A percentile compares a stretch with the other conserved stretches of the same genome.
These are phyloP conservation scores for Argynnis bischoffii DNA, from an alignment of 2,888 invertebrate genomes.

Conservation along the genomic window DNA sequence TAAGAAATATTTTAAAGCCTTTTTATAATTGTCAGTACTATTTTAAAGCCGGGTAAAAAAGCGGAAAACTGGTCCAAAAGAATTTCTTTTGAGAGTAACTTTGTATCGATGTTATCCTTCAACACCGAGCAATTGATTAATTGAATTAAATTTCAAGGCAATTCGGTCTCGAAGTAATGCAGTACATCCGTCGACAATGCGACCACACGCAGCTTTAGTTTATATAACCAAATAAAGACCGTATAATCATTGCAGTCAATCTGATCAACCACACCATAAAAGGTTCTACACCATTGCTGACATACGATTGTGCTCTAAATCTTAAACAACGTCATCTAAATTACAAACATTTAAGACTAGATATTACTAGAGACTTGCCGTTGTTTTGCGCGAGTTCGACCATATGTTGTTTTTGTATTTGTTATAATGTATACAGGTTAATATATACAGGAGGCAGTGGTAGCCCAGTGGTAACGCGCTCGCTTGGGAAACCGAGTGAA, in stretches of 20 bases:
- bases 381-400: not conserved
- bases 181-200: slow-evolving; percentile 35
- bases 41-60: too few species aligned
- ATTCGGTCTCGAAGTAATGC: slow-evolving; percentile 30
- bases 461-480: too few species aligned
- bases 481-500: too few species aligned
- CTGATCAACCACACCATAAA: slow-evolving; percentile 30
- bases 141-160: slow-evolving; percentile 35
- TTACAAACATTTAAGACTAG: slow-evolving; percentile 8
- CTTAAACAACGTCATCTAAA: not conserved
- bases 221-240: slow-evolving; percentile 38
- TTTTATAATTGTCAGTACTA: too few species aligned
- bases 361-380: not conserved
- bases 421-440: too few species aligned
- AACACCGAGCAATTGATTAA: slow-evolving; percentile 31
- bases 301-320: slow-evolving; percentile 18
- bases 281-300: slow-evolving; percentile 28
- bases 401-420: too few species aligned
- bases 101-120: slow-evolving; percentile 32
- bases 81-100: slow-evolving; percentile 2
- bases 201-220: slow-evolving; percentile 32
- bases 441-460: too few species aligned
- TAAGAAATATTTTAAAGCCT: too few species aligned
- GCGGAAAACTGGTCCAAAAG: not conserved
- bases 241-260: slow-evolving; percentile 27